Base-by-base conservation (phyloP, 2,888 invertebrate species). In the Plebejus argus region DNA sequence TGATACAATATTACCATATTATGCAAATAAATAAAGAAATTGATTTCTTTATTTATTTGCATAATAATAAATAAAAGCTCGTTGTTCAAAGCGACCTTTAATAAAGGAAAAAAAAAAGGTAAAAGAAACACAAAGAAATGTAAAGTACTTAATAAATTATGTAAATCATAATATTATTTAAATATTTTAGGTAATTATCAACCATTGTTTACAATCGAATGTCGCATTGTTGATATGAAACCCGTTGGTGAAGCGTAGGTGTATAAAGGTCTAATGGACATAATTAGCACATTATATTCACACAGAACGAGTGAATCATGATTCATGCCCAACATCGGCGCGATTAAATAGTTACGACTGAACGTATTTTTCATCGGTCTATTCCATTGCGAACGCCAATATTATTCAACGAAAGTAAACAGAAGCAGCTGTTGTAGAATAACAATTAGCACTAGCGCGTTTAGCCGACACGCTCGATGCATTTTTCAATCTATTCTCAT, bases 401-500 rank as follows among this genome's bases (percentile, higher is more conserved):
- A 88, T 89, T 83, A 91, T 90, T 92, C 91, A 92, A 89, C 88
- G 92, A 93, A 93, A 93, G 92, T 92, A 92, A 93, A 91, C 90
- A 91, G 66, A 66, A 66, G 89, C 88, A 87, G 88, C 90, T 88
- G 87, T 86, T 89, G 89, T 90, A 86, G 91, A 92, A 92, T 93
- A 91, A 90, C 88, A 92, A 91, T 92, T 90, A 92, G 87, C 84
- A 82, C 83, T 86, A 89, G 86, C 88, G 88, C 87, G 88, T 88
- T 87, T 83, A 85, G 83, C 83, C 86, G 85, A 88, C 87, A 89
- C 88, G 89, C 86, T 87, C 85, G 82, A 89, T 91, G 90, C 92
- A 91, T 91, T 91, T 92, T 91, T 91, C 90, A 92, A 92, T 92
- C 89, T 91, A 92, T 93, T 92, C 91, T 90, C 88, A 89, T 87